A percentile compares a stretch with the other conserved stretches of the same genome.
Evolutionary conservation across 2,113 vertebrate genomes (phyloP).

Genomic region (Sula dactylatra): DNA sequence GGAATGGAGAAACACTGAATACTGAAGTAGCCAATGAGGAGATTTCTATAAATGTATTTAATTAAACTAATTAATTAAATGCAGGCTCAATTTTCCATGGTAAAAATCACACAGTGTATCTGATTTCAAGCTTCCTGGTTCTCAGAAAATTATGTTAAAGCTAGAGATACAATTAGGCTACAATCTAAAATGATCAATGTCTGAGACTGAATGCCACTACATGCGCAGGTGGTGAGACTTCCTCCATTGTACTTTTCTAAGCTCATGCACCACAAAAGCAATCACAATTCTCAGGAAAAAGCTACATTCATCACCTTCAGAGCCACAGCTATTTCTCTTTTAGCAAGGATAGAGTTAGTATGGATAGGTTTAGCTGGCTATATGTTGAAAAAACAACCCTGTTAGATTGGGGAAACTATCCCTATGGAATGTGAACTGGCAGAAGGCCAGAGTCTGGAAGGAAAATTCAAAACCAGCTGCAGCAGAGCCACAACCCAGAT

Average conservation of each 20-base stretch:
- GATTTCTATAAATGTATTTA: neutral
- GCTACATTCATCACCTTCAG: neutral
- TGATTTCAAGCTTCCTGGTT: neutral
- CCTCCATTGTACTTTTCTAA: neutral
- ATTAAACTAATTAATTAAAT: neutral
- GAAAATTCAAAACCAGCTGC: neutral
- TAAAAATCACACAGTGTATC: neutral
- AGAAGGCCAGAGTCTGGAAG: neutral
- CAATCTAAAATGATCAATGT: neutral
- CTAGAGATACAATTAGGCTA: neutral
- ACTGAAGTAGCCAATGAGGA: neutral
- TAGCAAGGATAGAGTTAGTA: neutral
- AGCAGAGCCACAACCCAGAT: neutral
- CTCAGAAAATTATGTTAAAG: neutral
- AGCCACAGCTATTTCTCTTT: neutral
- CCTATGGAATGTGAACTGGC: neutral
- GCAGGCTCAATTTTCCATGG: rapidly evolving
- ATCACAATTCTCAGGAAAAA: neutral
- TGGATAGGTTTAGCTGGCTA: neutral
- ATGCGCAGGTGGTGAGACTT: neutral
- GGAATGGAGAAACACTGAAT: neutral
- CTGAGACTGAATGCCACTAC: neutral
- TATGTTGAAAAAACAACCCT: neutral
- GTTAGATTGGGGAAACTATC: neutral
- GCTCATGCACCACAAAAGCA: neutral